Conservation (phyloP, 2,797 vertebrate genomes). For the Gymnodraco acuticeps region DNA sequence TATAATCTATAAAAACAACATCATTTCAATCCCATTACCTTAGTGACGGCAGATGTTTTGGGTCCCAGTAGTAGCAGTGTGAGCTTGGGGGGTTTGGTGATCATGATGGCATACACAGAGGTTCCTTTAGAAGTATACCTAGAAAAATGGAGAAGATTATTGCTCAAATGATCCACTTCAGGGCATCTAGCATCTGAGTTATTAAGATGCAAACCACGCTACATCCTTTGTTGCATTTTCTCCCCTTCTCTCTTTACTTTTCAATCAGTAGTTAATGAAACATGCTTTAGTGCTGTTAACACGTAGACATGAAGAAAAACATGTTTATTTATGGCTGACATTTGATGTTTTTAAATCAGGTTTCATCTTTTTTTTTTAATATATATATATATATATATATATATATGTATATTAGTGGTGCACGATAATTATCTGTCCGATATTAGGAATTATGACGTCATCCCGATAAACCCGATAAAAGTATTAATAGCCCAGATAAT, state of each 20-base stretch:
- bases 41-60: constrained; percentile 76
- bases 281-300: too few relatives aligned
- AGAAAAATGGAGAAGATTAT: constrained; percentile 5
- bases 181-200: neutral
- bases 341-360: too few relatives aligned
- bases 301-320: too few relatives aligned
- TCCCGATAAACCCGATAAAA: too few relatives aligned
- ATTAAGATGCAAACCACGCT: neutral
- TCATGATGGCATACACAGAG: constrained; percentile 88
- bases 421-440: too few relatives aligned
- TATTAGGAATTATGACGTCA: too few relatives aligned
- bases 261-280: too few relatives aligned
- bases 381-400: too few relatives aligned
- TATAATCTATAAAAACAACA: neutral
- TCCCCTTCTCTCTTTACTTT: neutral
- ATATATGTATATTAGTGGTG: too few relatives aligned
- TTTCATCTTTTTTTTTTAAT: too few relatives aligned
- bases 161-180: neutral
- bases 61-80: constrained; percentile 84
- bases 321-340: too few relatives aligned
- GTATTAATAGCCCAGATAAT: too few relatives aligned
- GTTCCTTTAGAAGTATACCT: constrained; percentile 92
- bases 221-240: neutral
- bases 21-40: constrained; percentile 76
- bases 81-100: constrained; percentile 80